phyloP scores from a whole-genome alignment of 2,113 vertebrate genomes.

The Gnathonemus echidnorhynchus region DNA sequence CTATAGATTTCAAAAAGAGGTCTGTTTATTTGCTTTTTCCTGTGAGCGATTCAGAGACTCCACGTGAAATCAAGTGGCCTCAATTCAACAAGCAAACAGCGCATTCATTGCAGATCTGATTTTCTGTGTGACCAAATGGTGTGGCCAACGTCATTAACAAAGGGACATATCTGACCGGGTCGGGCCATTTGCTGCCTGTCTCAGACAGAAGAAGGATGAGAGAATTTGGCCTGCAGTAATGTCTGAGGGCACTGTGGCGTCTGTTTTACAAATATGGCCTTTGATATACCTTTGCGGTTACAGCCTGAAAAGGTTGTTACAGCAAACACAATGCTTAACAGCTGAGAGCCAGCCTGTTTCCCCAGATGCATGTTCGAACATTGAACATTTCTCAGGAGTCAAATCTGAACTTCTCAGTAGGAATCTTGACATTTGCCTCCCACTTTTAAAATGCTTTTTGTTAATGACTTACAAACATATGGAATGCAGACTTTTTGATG shows the following conservation, averaged over 20 bases:
- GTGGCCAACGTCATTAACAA: background rate
- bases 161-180: background rate
- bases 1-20: background rate
- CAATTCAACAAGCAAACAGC: background rate
- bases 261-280: background rate
- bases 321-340: no score
- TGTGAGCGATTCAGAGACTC: background rate
- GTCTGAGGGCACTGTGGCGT: background rate
- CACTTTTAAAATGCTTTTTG: background rate
- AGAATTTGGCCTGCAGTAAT: background rate
- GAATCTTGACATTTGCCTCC: background rate
- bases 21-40: background rate
- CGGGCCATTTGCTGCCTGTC: background rate
- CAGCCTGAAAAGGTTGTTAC: background rate
- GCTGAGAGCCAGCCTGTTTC: background rate
- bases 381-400: background rate
- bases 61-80: background rate
- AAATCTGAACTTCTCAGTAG: background rate
- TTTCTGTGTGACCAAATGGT: background rate
- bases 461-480: background rate
- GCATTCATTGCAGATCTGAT: background rate
- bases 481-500: background rate
- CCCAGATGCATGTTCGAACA: background rate
- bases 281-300: background rate
- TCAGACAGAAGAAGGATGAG: background rate